Evolutionary conservation across 2,888 invertebrate species (phyloP), one percentile per base, ranked within the genome.

Genomic region (Oxycera nigricornis): DNA sequence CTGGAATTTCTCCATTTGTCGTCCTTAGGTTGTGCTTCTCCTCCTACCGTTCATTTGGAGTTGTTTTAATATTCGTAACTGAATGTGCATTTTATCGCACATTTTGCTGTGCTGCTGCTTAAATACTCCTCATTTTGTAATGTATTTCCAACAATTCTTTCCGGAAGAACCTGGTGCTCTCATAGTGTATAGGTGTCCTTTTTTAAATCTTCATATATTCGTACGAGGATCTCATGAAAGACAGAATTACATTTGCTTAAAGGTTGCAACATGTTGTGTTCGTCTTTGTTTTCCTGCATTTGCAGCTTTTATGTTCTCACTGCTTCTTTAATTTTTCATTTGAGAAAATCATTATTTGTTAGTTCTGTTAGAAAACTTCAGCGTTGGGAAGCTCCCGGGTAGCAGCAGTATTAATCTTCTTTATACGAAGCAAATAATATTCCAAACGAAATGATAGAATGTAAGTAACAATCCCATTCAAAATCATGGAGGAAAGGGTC

Each of bases 151-250:
- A 7, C 39, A 9, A 17, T 61, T 22, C 28, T 65, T 17, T 61
- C 24, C 30, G 22, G 14, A 22, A 30, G 2, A 39, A 65, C 14
- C 30, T 24, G 2, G 1, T 14, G 41, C 30, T 59, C 17, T 3
- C 3, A 14, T n/a, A 4, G 30, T n/a, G 24, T 65, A 65, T 35
- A 20, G 20, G 41, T 65, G 11, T 65, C 65, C 65, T 65, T 65
- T 39, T 65, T 41, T 65, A 39, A 65, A 65, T 65, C 24, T 65
- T 41, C 41, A 39, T 65, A 39, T 41, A 65, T 65, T 22, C 62
- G 17, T 62, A 35, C 4, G 24, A 11, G 9, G 39, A 41, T 65
- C 39, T 41, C 39, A 22, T 39, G n/a, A 62, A 24, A 59, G 17
- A 28, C 11, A 61, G 26, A 22, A 65, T 39, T 26, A 65, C 65